Base-by-base conservation (phyloP, 2,888 invertebrate species). In the Melanostoma scalare region DNA sequence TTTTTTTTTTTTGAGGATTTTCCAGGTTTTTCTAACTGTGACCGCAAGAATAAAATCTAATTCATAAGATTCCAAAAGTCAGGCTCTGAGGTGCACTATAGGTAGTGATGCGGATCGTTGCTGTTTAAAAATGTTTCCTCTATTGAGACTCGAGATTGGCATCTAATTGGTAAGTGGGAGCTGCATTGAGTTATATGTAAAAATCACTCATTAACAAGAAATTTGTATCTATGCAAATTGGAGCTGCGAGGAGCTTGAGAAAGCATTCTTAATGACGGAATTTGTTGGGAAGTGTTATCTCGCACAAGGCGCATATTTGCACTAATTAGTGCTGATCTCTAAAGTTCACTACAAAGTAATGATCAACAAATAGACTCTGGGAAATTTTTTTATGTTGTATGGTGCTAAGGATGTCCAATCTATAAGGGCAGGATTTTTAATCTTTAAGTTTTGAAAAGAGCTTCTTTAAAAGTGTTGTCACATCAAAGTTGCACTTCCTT, bases 211-310 rank as follows among this genome's bases (percentile, higher is more conserved):
- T 78, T 79, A 84, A 84, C 84, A 79, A 71, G 71, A 79, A 79
- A 84, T 84, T 84, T 79, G 78, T 84, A 79, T 84, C 84, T 84
- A 84, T 84, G 84, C 74, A 84, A 84, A 84, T 84, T 84, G 69
- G 53, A 44, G 6, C 10, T 10, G 38, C 2, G 0, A 35, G 33
- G 35, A 31, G 35, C 48, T 60, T n/a, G 10, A 30, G 42, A 9
- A 35, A 60, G 38, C n/a, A 53, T 52, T 63, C 48, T 55, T 35
- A 53, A 67, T 42, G 40, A 58, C 36, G 38, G 71, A 63, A 69
- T 68, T 79, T 68, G 69, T 75, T 52, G 33, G 42, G 42, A 61
- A 36, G 63, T 63, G 35, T 71, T 76, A 75, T 76, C 80, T 33
- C 1, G 6, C 46, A 20, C 20, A 46, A 75, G n/a, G 63, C 38